These are phyloP conservation scores for Phoenicopterus ruber DNA, from an alignment of 2,113 vertebrate genomes.

Conservation along the genomic window DNA sequence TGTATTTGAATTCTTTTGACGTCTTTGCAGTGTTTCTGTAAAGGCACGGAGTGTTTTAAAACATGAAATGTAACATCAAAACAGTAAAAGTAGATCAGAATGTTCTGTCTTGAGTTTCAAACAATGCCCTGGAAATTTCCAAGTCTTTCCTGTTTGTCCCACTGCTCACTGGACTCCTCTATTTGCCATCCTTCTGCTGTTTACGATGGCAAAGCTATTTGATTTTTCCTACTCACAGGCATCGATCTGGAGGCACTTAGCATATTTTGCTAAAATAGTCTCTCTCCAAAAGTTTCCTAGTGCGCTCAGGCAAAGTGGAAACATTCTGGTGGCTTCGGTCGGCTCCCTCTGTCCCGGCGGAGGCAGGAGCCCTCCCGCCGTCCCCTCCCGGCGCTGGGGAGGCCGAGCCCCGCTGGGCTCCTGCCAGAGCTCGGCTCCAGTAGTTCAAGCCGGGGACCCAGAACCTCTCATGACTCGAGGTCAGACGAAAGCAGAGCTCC, in stretches of 20 bases:
- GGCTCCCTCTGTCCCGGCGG: not conserved
- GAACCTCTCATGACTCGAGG: slow-evolving; percentile 24
- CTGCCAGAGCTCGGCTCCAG: slow-evolving; percentile 25
- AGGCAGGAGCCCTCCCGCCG: not conserved
- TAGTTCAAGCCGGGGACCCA: slow-evolving; percentile 1
- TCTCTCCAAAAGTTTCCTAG: slow-evolving; percentile 35
- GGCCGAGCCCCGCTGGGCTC: not conserved
- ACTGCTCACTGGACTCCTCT: not conserved
- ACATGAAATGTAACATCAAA: slow-evolving; percentile 35
- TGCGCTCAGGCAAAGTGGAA: not conserved
- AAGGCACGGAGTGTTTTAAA: slow-evolving; percentile 45
- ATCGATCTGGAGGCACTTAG: slow-evolving; percentile 56
- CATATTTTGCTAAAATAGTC: slow-evolving; percentile 6
- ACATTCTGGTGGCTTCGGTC: not conserved
- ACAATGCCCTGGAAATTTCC: slow-evolving; percentile 58
- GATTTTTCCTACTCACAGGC: slow-evolving; percentile 34
- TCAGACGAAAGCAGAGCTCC: slow-evolving; percentile 42
- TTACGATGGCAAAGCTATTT: slow-evolving; percentile 20
- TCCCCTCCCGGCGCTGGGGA: not conserved
- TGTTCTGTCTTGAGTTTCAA: slow-evolving; percentile 40
- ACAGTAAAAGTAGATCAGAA: slow-evolving; percentile 60
- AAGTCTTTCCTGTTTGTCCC: slow-evolving; percentile 47
- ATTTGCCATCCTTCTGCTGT: slow-evolving; percentile 30
- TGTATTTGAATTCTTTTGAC: not conserved
- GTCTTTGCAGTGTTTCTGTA: slow-evolving; percentile 27